These are phyloP conservation scores for Gallinago solitaria DNA, from an alignment of 2,797 vertebrate genomes.

Conservation along the genomic window DNA sequence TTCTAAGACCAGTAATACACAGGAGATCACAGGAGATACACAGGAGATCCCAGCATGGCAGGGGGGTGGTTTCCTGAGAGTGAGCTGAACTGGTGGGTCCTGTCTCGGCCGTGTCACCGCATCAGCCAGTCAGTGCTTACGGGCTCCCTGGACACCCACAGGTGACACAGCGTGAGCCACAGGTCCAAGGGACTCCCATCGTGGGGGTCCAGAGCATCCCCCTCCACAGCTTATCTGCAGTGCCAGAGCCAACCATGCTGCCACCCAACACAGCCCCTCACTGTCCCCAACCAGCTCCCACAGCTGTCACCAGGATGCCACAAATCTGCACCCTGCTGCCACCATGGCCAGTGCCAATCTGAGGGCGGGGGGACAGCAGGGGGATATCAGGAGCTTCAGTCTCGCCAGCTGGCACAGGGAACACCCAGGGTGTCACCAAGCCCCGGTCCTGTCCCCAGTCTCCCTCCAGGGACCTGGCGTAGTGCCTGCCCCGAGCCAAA, in stretches of 20 bases:
- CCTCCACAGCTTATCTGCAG: fast-evolving
- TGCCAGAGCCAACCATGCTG: not conserved
- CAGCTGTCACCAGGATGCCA: fast-evolving
- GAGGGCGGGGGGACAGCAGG: fast-evolving
- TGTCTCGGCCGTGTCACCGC: not conserved
- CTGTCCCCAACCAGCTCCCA: not conserved
- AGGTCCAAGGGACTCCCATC: not conserved
- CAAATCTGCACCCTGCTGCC: fast-evolving
- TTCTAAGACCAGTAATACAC: not conserved
- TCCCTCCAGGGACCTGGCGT: fast-evolving
- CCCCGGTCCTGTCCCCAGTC: not conserved
- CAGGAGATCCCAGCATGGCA: not conserved
- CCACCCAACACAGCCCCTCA: not conserved
- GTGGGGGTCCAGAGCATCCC: not conserved
- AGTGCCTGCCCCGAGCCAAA: not conserved
- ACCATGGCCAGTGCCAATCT: not conserved
- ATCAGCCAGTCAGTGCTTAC: fast-evolving
- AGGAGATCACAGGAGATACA: not conserved
- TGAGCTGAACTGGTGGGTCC: not conserved
- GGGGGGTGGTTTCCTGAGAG: not conserved
- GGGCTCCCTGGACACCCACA: fast-evolving
- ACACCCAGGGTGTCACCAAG: not conserved
- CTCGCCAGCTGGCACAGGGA: fast-evolving
- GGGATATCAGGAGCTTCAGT: not conserved
- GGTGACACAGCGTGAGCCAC: fast-evolving